Evolutionary conservation across 1,140 invertebrate species (phyloP).

Genomic region (Lepidostoma basale): DNA sequence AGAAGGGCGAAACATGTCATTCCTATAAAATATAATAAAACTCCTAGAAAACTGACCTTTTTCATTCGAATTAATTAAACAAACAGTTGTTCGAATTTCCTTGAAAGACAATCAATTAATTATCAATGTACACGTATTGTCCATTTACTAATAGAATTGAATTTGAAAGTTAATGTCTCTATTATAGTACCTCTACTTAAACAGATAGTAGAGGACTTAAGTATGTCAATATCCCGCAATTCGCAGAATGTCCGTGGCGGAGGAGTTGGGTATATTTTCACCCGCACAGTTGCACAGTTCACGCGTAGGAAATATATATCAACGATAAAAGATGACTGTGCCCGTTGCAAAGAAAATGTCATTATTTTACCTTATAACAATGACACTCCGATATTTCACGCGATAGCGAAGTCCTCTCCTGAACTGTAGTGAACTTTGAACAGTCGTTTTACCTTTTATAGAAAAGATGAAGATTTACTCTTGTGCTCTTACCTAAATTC

Average conservation of each 20-base stretch:
- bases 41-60: too few species aligned
- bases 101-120: too few species aligned
- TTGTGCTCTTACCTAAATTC: constrained; percentile 2
- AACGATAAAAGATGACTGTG: constrained; percentile 12
- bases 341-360: constrained; percentile 29
- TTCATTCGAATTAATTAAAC: too few species aligned
- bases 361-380: constrained; percentile 26
- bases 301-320: constrained; percentile 16
- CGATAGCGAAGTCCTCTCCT: constrained; percentile 13
- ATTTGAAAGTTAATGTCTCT: too few species aligned
- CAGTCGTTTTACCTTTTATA: constrained; percentile 19
- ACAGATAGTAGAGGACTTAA: too few species aligned
- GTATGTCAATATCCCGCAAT: background rate
- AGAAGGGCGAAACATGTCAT: too few species aligned
- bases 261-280: too few species aligned
- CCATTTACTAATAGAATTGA: too few species aligned
- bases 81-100: too few species aligned
- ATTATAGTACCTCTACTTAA: too few species aligned
- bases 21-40: too few species aligned
- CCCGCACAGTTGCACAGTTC: background rate
- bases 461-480: constrained; percentile 21
- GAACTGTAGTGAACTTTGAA: constrained; percentile 18
- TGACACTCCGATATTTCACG: constrained; percentile 20
- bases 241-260: background rate
- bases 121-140: too few species aligned